Base-by-base conservation (phyloP, 2,797 vertebrate genomes). In the Holocentrus rufus region DNA sequence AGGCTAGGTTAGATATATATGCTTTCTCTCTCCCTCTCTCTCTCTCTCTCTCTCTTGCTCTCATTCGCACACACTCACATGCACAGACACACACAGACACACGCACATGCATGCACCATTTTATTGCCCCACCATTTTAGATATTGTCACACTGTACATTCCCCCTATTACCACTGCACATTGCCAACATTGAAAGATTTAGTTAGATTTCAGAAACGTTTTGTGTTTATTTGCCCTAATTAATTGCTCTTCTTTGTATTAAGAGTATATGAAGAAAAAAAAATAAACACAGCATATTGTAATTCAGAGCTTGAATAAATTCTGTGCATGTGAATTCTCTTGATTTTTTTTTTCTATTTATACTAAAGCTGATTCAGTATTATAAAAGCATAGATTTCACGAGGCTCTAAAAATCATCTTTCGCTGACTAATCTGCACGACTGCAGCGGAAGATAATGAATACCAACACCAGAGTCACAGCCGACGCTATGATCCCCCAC, bases 391-490 rank as follows among this genome's bases (percentile, higher is more conserved):
- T 5, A 74, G 63, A 89, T 91, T 90, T 86, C 77, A 84, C 80
- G 56, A 84, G 69, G 86, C 87, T 87, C 75, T 74, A 67, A 81
- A 14, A 88, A 86, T 88, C 79, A 84, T 89, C 87, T 88, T 86
- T 87, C 82, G 86, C 88, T 89, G 88, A 90, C 87, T 93, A 92
- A 93, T 94, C 91, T 92, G 81, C 87, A 78, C 73, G 20, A 91
- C 88, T 90, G 90, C 88, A 83, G 87, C 44, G 52, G 85, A 83
- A 89, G 91, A 92, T 92, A 91, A 92, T 92, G 87, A 91, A 92
- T 86, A 79, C 81, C 84, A 82, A 74, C 86, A 47, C 77, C 73
- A 71, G 86, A 90, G 87, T 83, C 83, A 58, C 83, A 88, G 89
- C 70, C 83, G 83, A 81, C 74, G 63, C 80, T 79, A n/a, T 87